Evolutionary conservation across 2,113 vertebrate genomes (phyloP).

Genomic region (Oryzias javanicus): DNA sequence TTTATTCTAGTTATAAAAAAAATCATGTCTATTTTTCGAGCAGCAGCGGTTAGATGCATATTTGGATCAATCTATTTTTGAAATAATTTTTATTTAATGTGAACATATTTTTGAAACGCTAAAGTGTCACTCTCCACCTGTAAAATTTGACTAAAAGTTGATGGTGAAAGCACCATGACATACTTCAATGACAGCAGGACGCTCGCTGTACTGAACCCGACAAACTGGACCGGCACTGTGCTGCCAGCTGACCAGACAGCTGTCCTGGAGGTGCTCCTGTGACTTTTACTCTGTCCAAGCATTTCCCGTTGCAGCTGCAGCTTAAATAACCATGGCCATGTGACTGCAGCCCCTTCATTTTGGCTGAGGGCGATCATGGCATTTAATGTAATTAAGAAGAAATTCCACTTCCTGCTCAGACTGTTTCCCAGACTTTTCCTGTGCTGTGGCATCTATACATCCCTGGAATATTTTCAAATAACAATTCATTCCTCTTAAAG

Average conservation of each 20-base stretch:
- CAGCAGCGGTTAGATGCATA: too few species aligned
- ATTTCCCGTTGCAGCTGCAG: constrained; percentile 43
- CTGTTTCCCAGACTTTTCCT: constrained; percentile 27
- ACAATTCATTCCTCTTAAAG: constrained; percentile 15
- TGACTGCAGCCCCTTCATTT: constrained; percentile 25
- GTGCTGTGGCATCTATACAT: constrained; percentile 23
- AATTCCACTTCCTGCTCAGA: constrained; percentile 26
- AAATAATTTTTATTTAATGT: too few species aligned
- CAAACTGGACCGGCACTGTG: constrained; percentile 10
- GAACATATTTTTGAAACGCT: too few species aligned
- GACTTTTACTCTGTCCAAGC: constrained; percentile 44
- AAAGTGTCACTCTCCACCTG: too few species aligned
- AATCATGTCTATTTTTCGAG: too few species aligned
- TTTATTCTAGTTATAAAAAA: too few species aligned
- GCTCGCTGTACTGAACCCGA: neutral
- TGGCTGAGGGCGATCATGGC: constrained; percentile 24
- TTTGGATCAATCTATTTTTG: too few species aligned
- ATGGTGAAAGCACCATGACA: too few species aligned
- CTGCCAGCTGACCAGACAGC: constrained; percentile 30
- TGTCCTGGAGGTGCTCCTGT: constrained; percentile 36
- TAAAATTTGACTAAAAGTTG: too few species aligned
- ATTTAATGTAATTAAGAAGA: constrained; percentile 40
- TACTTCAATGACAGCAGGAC: neutral
- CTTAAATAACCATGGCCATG: constrained; percentile 48
- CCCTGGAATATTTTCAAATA: constrained; percentile 30